Percentiles rank a stretch among this genome's conserved stretches.
These are phyloP conservation scores for Agrochola litura DNA, from an alignment of 2,888 invertebrate species.

Conservation along the genomic window DNA sequence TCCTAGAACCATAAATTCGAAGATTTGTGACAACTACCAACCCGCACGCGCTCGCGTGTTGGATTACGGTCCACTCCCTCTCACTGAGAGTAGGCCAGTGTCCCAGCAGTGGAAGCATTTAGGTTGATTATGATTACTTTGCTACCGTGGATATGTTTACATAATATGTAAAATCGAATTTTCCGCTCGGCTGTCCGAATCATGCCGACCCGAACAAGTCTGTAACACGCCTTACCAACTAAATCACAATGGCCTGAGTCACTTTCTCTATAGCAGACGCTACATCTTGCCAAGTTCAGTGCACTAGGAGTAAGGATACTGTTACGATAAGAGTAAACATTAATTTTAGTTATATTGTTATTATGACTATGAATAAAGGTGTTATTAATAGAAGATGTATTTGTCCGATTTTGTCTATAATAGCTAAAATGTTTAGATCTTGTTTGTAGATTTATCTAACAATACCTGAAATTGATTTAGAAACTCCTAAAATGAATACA, in stretches of 20 bases:
- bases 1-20: too few relatives aligned
- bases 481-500: not conserved
- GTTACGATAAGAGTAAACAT: conserved; percentile 40
- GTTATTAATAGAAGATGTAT: conserved; percentile 23
- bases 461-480: not conserved
- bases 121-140: too few relatives aligned
- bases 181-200: not conserved
- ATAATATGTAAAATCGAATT: not conserved
- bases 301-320: conserved; percentile 68
- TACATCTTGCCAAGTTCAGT: conserved; percentile 81
- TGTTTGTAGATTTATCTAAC: not conserved
- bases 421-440: not conserved
- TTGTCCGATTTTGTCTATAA: not conserved
- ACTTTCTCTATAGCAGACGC: conserved; percentile 71
- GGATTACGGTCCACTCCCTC: too few relatives aligned
- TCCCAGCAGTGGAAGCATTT: too few relatives aligned
- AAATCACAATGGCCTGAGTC: conserved; percentile 72
- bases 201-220: not conserved
- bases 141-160: not conserved
- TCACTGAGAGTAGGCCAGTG: too few relatives aligned
- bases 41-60: too few relatives aligned
- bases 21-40: too few relatives aligned
- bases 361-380: conserved; percentile 18
- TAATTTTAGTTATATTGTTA: conserved; percentile 27
- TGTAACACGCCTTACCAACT: conserved; percentile 46